Conservation (phyloP, 2,113 vertebrate species). For the Oxygymnocypris stewartii region DNA sequence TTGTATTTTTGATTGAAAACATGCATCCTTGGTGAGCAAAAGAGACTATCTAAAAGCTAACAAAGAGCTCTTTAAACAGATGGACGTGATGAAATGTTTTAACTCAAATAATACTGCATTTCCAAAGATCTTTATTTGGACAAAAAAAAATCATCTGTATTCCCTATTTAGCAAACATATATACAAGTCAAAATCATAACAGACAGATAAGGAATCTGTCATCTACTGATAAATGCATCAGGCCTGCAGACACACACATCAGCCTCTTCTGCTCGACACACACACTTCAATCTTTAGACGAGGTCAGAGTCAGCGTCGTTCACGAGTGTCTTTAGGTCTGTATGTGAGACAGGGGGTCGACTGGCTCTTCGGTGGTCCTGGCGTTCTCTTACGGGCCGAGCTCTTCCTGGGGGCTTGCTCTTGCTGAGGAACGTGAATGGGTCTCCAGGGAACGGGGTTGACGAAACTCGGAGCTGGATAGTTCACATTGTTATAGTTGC, state of each 20-base stretch:
- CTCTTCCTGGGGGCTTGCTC: slow-evolving; percentile 66
- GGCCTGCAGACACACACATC: background rate
- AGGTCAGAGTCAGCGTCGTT: slow-evolving; percentile 63
- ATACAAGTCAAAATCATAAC: background rate
- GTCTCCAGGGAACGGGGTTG: slow-evolving; percentile 96
- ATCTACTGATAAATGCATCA: background rate
- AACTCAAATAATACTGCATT: background rate
- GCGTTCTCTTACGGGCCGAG: slow-evolving; percentile 65
- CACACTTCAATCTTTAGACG: background rate
- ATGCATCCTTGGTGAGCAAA: background rate
- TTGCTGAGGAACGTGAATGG: slow-evolving; percentile 77
- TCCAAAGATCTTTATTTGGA: slow-evolving; percentile 14
- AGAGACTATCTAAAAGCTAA: background rate
- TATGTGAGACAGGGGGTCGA: slow-evolving; percentile 59
- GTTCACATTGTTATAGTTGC: slow-evolving; percentile 72
- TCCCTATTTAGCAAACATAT: background rate
- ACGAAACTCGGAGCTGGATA: slow-evolving; percentile 85
- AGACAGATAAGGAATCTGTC: no score
- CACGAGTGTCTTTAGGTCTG: slow-evolving; percentile 68
- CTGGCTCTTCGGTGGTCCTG: slow-evolving; percentile 60
- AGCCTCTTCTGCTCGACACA: background rate
- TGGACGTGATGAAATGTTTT: background rate
- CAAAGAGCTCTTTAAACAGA: background rate
- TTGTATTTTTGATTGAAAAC: background rate
- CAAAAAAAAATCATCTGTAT: background rate